Percentiles rank a stretch among this genome's conserved stretches.
These are phyloP conservation scores for Carpatolechia fugitivella DNA, from an alignment of 2,888 invertebrate species.

Conservation along the genomic window DNA sequence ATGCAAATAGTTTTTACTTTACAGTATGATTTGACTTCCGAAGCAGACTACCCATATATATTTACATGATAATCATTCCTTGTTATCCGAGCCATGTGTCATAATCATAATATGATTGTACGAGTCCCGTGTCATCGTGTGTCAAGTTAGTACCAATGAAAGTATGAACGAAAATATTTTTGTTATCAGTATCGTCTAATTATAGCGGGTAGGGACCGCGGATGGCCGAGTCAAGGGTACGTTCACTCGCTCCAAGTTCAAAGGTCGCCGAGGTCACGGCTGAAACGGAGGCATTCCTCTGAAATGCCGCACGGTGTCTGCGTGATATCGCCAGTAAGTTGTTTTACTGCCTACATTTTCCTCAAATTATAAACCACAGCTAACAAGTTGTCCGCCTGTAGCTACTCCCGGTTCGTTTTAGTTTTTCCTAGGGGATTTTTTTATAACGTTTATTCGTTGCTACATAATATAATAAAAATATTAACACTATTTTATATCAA, in stretches of 20 bases:
- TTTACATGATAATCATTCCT: too few species aligned
- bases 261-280: slow-evolving; percentile 68
- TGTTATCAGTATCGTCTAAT: slow-evolving; percentile 62
- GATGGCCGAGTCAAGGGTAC: slow-evolving; percentile 70
- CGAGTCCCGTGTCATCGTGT: not conserved
- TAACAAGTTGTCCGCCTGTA: too few species aligned
- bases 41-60: too few species aligned
- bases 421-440: too few species aligned
- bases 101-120: not conserved
- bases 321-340: not conserved
- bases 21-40: too few species aligned
- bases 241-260: slow-evolving; percentile 70
- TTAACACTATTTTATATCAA: too few species aligned
- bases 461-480: too few species aligned
- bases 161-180: slow-evolving; percentile 47
- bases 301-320: not conserved
- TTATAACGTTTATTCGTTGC: too few species aligned
- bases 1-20: too few species aligned
- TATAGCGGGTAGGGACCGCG: slow-evolving; percentile 61
- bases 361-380: not conserved
- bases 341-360: not conserved
- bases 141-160: not conserved
- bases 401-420: too few species aligned
- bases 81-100: not conserved
- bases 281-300: slow-evolving; percentile 23